These are phyloP conservation scores for Poeciliopsis occidentalis DNA, from an alignment of 2,113 vertebrate species.

Conservation along the genomic window DNA sequence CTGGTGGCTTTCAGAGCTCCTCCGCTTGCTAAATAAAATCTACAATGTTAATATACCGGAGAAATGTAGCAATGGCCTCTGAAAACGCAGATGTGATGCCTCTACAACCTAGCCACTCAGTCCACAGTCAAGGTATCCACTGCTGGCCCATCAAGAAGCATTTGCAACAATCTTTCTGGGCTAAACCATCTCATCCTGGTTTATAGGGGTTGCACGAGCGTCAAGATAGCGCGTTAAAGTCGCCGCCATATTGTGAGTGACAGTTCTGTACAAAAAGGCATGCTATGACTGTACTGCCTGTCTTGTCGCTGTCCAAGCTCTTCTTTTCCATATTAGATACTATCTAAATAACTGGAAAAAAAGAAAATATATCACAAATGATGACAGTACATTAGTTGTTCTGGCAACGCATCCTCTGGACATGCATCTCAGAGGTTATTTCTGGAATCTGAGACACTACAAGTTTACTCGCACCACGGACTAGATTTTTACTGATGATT, in stretches of 20 bases:
- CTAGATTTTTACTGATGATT: no score
- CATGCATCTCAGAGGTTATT: no score
- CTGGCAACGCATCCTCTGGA: no score
- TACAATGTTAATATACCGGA: background rate
- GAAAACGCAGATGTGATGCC: background rate
- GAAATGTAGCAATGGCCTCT: slow-evolving; percentile 1
- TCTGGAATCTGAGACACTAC: no score
- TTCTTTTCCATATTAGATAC: no score
- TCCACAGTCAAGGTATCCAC: slow-evolving; percentile 45
- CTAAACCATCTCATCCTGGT: slow-evolving; percentile 51
- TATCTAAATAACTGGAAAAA: no score
- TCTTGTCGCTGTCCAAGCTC: no score
- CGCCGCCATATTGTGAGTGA: background rate
- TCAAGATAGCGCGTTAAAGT: background rate
- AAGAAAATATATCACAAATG: no score
- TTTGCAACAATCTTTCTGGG: slow-evolving; percentile 70
- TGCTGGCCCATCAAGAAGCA: slow-evolving; percentile 51
- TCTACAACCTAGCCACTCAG: slow-evolving; percentile 16
- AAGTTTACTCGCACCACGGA: no score
- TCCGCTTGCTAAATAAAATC: slow-evolving; percentile 1
- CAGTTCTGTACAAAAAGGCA: background rate
- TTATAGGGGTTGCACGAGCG: background rate
- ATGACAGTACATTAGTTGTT: no score
- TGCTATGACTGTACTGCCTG: no score
- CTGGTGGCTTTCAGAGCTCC: background rate